A percentile compares a stretch with the other conserved stretches of the same genome.
phyloP scores from a whole-genome alignment of 2,888 invertebrate genomes.

The Tubulanus polymorphus region DNA sequence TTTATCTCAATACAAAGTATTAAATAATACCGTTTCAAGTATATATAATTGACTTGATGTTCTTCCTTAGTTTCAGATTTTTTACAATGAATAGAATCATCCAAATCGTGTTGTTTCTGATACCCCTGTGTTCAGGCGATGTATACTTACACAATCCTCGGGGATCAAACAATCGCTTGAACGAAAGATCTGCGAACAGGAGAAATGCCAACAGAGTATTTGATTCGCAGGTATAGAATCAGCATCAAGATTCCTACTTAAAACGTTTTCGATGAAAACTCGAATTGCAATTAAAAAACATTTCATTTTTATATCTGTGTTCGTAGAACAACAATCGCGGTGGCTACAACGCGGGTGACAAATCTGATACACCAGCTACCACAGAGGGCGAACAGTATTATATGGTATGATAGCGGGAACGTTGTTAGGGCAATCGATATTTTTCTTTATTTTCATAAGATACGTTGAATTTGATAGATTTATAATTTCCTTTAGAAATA shows the following conservation, averaged over 20 bases:
- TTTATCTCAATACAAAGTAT: too few species aligned
- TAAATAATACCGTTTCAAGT: too few species aligned
- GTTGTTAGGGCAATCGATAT: not conserved
- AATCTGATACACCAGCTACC: constrained; percentile 23
- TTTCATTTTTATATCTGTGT: not conserved
- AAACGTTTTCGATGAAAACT: not conserved
- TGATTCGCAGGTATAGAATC: constrained; percentile 53
- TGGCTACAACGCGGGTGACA: constrained; percentile 52
- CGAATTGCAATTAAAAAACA: not conserved
- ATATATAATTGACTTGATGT: too few species aligned
- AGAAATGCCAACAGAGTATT: constrained; percentile 47
- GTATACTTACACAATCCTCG: constrained; percentile 47
- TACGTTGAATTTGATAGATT: too few species aligned
- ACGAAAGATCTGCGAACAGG: constrained; percentile 46
- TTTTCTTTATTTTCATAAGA: not conserved
- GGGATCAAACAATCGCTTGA: constrained; percentile 50
- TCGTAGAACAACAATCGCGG: constrained; percentile 52
- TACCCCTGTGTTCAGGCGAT: too few species aligned
- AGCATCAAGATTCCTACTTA: not conserved
- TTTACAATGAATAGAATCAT: too few species aligned
- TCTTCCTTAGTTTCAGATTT: too few species aligned
- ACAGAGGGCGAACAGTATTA: constrained; percentile 44
- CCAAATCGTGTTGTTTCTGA: too few species aligned
- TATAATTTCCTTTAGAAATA: constrained; percentile 45
- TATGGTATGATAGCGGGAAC: constrained; percentile 35